Percentiles rank a stretch among this genome's conserved stretches.
Evolutionary conservation across 1,140 invertebrate species (phyloP).

Genomic region (Planococcus citri): DNA sequence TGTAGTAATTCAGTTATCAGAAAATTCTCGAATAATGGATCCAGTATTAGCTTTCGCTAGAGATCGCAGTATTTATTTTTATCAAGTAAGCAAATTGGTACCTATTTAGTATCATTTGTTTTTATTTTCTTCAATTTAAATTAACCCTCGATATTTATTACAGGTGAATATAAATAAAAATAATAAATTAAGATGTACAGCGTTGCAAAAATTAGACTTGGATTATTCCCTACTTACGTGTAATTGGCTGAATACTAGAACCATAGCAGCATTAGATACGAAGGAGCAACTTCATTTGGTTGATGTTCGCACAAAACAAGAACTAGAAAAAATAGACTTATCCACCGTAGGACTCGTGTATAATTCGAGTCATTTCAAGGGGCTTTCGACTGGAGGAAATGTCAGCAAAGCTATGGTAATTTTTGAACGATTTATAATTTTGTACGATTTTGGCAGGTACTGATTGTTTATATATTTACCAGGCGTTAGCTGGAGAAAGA

Average conservation of each 20-base stretch:
- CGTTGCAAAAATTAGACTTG: constrained; percentile 31
- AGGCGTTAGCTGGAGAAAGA: constrained; percentile 71
- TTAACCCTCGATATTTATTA: neutral
- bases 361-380: constrained; percentile 84
- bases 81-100: constrained; percentile 45
- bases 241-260: constrained; percentile 78
- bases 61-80: constrained; percentile 67
- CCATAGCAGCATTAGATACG: constrained; percentile 70
- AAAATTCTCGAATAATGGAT: constrained; percentile 49
- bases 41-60: constrained; percentile 77
- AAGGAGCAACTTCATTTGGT: constrained; percentile 75
- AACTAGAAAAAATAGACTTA: constrained; percentile 70
- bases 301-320: constrained; percentile 74
- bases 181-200: constrained; percentile 21
- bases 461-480: constrained; percentile 27
- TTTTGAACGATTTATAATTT: neutral
- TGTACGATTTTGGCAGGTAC: neutral
- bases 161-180: constrained; percentile 23
- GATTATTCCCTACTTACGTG: constrained; percentile 39
- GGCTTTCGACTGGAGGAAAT: constrained; percentile 60
- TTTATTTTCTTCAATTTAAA: neutral
- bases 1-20: constrained; percentile 65
- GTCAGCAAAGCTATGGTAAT: constrained; percentile 56
- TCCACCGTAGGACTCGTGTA: constrained; percentile 78
- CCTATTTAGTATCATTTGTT: neutral